phyloP scores from a whole-genome alignment of 2,797 vertebrate species.

The Ataeniobius toweri region DNA sequence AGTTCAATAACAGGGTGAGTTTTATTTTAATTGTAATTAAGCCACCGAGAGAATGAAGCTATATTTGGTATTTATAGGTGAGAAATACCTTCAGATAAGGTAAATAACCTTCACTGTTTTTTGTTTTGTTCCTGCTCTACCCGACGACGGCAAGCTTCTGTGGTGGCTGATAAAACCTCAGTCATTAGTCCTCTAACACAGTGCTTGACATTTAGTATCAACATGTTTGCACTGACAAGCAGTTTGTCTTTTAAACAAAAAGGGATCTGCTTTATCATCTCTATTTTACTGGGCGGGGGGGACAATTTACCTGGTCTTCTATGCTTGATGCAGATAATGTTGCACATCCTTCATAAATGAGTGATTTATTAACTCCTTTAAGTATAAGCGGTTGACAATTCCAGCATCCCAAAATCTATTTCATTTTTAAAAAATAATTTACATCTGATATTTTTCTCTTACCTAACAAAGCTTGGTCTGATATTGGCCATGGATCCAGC shows the following conservation, averaged over 20 bases:
- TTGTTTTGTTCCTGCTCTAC: background rate
- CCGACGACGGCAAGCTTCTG: background rate
- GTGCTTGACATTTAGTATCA: background rate
- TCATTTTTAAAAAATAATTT: background rate
- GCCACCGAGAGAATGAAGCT: background rate
- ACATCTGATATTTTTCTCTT: background rate
- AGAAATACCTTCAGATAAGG: background rate
- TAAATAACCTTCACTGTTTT: background rate
- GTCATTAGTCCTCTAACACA: background rate
- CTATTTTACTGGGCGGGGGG: background rate
- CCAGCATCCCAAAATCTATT: background rate
- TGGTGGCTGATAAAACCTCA: background rate
- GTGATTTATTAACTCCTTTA: background rate
- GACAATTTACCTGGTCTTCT: no score
- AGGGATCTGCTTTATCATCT: background rate
- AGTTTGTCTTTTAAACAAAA: background rate
- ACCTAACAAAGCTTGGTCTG: no score
- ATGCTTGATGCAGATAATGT: background rate
- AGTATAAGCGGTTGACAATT: background rate
- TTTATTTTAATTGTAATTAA: background rate
- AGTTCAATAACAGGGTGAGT: constrained; percentile 91
- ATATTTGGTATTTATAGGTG: background rate
- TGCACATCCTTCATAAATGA: background rate
- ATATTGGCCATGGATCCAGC: background rate
- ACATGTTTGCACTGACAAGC: background rate